Base-by-base conservation (phyloP, 2,797 vertebrate genomes). In the Danio kyathit region DNA sequence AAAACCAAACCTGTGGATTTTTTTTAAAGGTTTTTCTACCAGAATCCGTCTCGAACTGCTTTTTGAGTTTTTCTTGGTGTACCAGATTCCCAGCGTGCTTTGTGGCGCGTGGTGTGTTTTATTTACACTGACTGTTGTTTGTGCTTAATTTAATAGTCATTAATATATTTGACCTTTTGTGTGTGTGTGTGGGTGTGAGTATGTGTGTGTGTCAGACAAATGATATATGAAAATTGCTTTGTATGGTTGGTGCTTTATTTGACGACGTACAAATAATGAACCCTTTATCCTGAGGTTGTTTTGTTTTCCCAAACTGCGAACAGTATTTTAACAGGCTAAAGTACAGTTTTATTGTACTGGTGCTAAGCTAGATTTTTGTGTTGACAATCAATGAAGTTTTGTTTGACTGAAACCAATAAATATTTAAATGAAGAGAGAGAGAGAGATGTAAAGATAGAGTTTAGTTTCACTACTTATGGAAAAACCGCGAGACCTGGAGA, bases 341-440 rank as follows among this genome's bases (percentile, higher is more conserved):
- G 97, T 98, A 97, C 97, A 98, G 96, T 98, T 99, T 97, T 98
- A 98, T 96, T 98, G 97, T 98, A 98, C 97, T 97, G 97, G 97
- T 98, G 97, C 97, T 98, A 97, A 91, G 91, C 93, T 94, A 94
- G 92, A 95, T 92, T 95, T 29, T 95, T 95, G 94, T 95, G 94
- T 95, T 95, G 94, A 95, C 94, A 95, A 95, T 95, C 94, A 95
- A 93, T 93, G 91, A 94, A 90, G 88, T 89, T 94, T 94, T 92
- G 91, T 94, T 94, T 94, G 90, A 91, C 90, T 94, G 93, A 93
- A 92, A 93, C 91, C 92, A 92, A 95, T 93, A 93, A 93, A 94
- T 94, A 94, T 94, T 95, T 94, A 94, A 94, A 90, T 88, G 85
- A 93, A 92, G 89, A 52, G 49, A 52, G 49, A 93, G 90, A 91